Evolutionary conservation across 1,140 invertebrate species (phyloP).

Genomic region (Patella vulgata): DNA sequence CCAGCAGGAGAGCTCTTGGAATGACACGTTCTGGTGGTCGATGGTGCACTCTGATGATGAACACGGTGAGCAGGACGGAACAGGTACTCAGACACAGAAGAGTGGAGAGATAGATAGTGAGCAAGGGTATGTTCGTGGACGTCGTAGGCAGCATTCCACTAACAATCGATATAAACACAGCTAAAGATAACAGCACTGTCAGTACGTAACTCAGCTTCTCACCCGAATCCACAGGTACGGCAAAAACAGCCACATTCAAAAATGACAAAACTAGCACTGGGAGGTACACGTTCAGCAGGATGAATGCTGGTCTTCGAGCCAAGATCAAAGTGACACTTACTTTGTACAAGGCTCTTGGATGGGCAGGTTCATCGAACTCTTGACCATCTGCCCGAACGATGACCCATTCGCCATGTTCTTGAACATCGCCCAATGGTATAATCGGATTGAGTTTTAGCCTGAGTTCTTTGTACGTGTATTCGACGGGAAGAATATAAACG

Average conservation of each 20-base stretch:
- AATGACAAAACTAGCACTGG: constrained; percentile 4
- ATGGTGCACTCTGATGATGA: constrained; percentile 1
- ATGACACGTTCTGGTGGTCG: no score
- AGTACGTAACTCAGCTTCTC: constrained; percentile 77
- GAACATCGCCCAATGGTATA: background rate
- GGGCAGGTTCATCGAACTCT: background rate
- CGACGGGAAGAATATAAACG: background rate
- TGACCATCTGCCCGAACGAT: background rate
- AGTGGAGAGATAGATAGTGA: background rate
- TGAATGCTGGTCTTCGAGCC: background rate
- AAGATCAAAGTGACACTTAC: background rate
- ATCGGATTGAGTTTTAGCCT: background rate
- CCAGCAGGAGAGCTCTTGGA: no score
- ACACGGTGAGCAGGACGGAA: background rate
- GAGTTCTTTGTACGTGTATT: background rate
- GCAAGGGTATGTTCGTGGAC: background rate
- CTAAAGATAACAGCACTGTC: constrained; percentile 70
- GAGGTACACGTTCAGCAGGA: constrained; percentile 3
- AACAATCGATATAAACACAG: constrained; percentile 74
- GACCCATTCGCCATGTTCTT: constrained; percentile 4
- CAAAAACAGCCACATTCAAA: constrained; percentile 67
- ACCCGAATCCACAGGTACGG: constrained; percentile 70
- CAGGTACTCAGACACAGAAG: background rate
- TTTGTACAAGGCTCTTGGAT: background rate
- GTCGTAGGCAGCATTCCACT: constrained; percentile 84